phyloP scores from a whole-genome alignment of 2,113 vertebrate species.

The Coreoperca whiteheadi region DNA sequence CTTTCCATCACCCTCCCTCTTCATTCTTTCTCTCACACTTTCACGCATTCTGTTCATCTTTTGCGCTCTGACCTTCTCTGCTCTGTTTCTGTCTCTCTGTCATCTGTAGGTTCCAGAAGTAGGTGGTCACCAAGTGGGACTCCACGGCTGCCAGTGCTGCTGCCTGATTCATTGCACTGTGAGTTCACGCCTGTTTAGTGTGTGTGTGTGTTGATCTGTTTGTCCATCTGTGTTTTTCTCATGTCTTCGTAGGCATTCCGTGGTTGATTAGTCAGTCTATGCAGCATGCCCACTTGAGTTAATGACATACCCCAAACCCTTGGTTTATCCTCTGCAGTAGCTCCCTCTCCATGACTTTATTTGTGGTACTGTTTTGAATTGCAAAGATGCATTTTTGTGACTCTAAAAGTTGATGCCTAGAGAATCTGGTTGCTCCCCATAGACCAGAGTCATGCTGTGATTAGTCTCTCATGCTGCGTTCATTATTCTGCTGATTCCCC shows the following conservation, averaged over 20 bases:
- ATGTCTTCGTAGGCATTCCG: not conserved
- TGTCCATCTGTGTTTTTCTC: constrained; percentile 26
- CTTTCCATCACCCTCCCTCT: not conserved
- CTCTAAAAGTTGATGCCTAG: constrained; percentile 17
- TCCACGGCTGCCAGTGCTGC: constrained; percentile 59
- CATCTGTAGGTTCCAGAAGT: constrained; percentile 56
- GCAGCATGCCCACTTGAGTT: constrained; percentile 6
- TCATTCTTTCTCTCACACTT: not conserved
- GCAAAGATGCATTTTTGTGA: constrained; percentile 2
- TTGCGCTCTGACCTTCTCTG: constrained; percentile 13
- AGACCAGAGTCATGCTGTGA: constrained; percentile 34
- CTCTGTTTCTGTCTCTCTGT: constrained; percentile 24
- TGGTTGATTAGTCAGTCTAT: constrained; percentile 14
- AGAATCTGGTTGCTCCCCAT: constrained; percentile 18
- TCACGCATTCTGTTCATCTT: constrained; percentile 6
- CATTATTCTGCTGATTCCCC: constrained; percentile 38
- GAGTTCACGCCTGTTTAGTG: constrained; percentile 37
- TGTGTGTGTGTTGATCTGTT: constrained; percentile 19
- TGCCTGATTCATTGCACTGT: constrained; percentile 58
- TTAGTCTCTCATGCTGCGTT: constrained; percentile 30
- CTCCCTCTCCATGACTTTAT: not conserved
- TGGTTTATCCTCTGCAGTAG: not conserved
- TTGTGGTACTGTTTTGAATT: constrained; percentile 17
- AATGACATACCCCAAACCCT: not conserved
- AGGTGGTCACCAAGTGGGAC: constrained; percentile 45